Evolutionary conservation across 2,113 vertebrate species (phyloP).

Genomic region (Triplophysa rosa): DNA sequence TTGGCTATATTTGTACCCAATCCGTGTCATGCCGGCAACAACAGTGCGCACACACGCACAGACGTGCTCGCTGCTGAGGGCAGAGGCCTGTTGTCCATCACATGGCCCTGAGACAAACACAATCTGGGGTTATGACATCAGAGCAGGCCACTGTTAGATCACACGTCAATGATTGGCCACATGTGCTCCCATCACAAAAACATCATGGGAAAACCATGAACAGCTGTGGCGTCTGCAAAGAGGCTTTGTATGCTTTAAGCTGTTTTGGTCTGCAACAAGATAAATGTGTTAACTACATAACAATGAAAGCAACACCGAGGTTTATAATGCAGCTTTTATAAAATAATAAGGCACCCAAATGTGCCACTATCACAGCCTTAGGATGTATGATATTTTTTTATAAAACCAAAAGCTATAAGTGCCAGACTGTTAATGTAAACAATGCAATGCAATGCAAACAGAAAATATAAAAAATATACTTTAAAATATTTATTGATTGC

Average conservation of each 20-base stretch:
- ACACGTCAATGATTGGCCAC: constrained; percentile 26
- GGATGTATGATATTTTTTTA: too few species aligned
- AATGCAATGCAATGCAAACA: too few species aligned
- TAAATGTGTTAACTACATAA: too few species aligned
- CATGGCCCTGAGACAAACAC: constrained; percentile 38
- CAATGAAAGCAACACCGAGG: too few species aligned
- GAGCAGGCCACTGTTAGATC: constrained; percentile 37
- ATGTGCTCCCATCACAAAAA: constrained; percentile 27
- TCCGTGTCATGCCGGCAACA: not conserved
- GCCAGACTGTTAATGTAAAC: too few species aligned
- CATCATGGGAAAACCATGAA: constrained; percentile 43
- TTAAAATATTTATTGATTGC: too few species aligned
- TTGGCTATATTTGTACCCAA: constrained; percentile 22
- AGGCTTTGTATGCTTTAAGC: not conserved
- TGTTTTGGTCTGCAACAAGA: not conserved
- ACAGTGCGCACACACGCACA: constrained; percentile 18
- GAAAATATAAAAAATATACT: too few species aligned
- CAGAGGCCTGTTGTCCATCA: constrained; percentile 42
- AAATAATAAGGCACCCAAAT: too few species aligned
- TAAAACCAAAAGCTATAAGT: too few species aligned
- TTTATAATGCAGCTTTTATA: too few species aligned
- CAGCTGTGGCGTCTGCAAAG: constrained; percentile 15
- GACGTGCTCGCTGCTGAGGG: constrained; percentile 35
- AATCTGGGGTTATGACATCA: constrained; percentile 46
- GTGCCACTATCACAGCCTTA: too few species aligned